Conservation (phyloP, 2,113 vertebrate genomes). For the Gnathonemus echidnorhynchus region DNA sequence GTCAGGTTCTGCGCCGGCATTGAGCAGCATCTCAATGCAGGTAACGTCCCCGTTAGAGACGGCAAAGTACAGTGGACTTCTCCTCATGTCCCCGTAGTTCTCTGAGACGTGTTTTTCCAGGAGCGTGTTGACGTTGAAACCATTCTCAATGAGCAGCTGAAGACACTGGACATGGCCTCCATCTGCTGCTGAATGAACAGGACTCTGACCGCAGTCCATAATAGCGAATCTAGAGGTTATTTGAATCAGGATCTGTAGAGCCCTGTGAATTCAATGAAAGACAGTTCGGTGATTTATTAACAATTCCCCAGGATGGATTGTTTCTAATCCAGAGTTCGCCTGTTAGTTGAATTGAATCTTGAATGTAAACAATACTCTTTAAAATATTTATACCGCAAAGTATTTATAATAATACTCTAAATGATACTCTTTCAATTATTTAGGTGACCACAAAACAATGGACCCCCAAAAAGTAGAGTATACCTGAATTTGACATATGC, state of each 20-base stretch:
- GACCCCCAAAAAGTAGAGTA: neutral
- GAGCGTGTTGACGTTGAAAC: conserved; percentile 66
- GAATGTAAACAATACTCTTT: neutral
- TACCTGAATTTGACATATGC: neutral
- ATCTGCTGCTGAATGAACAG: conserved; percentile 73
- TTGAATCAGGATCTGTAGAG: conserved; percentile 69
- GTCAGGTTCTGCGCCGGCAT: conserved; percentile 64
- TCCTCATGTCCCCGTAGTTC: conserved; percentile 68
- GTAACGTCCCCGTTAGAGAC: conserved; percentile 73
- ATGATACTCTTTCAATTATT: neutral
- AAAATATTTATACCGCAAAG: too few species aligned
- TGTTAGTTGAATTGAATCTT: neutral
- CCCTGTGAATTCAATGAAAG: conserved; percentile 46
- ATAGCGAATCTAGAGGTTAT: conserved; percentile 70
- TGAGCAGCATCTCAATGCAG: conserved; percentile 66
- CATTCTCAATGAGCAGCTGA: conserved; percentile 67
- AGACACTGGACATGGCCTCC: conserved; percentile 74
- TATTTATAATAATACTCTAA: neutral
- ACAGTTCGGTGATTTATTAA: neutral
- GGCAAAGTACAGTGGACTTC: conserved; percentile 65
- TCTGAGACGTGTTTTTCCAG: conserved; percentile 65
- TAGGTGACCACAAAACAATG: neutral
- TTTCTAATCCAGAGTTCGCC: neutral
- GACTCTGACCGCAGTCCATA: conserved; percentile 63
- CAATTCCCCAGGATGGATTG: neutral